Evolutionary conservation across 2,797 vertebrate genomes (phyloP).

Genomic region (Ibycter americanus): DNA sequence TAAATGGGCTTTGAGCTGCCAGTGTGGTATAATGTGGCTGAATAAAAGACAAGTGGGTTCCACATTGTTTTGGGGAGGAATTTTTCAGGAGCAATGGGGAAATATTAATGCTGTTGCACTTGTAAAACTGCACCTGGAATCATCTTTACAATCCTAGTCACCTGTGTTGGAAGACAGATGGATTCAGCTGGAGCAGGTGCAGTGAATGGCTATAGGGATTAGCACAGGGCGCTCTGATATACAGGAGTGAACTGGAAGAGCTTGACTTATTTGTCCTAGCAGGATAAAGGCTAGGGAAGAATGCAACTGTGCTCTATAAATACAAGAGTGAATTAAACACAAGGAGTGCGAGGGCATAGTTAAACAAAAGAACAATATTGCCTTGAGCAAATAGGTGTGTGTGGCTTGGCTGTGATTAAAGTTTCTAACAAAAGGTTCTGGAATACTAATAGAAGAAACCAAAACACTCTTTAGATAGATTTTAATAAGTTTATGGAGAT

Average conservation of each 20-base stretch:
- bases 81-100: neutral
- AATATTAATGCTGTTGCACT: neutral
- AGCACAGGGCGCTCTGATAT: neutral
- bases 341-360: neutral
- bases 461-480: neutral
- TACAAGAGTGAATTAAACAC: neutral
- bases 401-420: neutral
- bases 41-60: neutral
- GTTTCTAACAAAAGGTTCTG: neutral
- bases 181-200: constrained; percentile 40
- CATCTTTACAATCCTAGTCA: neutral
- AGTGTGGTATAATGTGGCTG: neutral
- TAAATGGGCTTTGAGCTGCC: neutral
- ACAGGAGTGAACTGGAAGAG: neutral
- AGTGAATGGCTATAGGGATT: neutral
- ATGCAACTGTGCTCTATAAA: neutral
- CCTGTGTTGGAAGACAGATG: neutral
- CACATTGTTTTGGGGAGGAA: neutral
- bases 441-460: neutral
- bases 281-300: constrained; percentile 6
- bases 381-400: neutral
- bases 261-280: neutral
- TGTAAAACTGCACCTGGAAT: neutral
- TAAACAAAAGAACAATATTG: constrained; percentile 20
- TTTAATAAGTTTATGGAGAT: neutral